Evolutionary conservation across 1,140 invertebrate genomes (phyloP).

Genomic region (Laupala kohalensis): DNA sequence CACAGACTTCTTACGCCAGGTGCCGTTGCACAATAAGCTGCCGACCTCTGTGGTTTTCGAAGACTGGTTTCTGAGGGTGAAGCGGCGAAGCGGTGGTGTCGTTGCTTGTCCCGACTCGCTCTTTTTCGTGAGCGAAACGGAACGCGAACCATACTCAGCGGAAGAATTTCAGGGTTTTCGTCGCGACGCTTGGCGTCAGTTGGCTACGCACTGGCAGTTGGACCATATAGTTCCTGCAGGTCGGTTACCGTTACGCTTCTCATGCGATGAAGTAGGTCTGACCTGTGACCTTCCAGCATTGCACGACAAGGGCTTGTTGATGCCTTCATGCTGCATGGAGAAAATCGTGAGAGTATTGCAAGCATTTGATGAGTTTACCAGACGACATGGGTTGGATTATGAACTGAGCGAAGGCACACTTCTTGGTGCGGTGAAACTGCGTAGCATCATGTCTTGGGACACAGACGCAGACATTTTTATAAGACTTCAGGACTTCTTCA

Average conservation of each 20-base stretch:
- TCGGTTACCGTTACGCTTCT: conserved; percentile 12
- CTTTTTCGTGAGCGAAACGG: conserved; percentile 18
- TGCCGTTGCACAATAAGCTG: conserved; percentile 16
- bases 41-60: conserved; percentile 17
- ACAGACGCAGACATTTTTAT: conserved; percentile 20
- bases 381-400: conserved; percentile 14
- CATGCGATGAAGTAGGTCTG: conserved; percentile 16
- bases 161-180: not conserved
- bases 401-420: conserved; percentile 22
- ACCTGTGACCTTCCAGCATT: conserved; percentile 6
- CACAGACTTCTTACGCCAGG: conserved; percentile 13
- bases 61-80: conserved; percentile 23
- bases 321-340: conserved; percentile 18
- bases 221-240: conserved; percentile 12
- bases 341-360: conserved; percentile 12
- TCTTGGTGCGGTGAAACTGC: conserved; percentile 23
- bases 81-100: conserved; percentile 7
- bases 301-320: not conserved
- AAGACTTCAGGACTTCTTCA: conserved; percentile 4
- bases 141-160: not conserved
- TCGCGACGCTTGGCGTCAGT: conserved; percentile 11
- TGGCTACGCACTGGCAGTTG: conserved; percentile 18
- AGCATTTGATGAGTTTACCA: conserved; percentile 8
- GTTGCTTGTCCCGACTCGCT: conserved; percentile 23
- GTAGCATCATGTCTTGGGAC: conserved; percentile 22